Conservation (phyloP, 1,140 invertebrate genomes). For the Cydia amplana region DNA sequence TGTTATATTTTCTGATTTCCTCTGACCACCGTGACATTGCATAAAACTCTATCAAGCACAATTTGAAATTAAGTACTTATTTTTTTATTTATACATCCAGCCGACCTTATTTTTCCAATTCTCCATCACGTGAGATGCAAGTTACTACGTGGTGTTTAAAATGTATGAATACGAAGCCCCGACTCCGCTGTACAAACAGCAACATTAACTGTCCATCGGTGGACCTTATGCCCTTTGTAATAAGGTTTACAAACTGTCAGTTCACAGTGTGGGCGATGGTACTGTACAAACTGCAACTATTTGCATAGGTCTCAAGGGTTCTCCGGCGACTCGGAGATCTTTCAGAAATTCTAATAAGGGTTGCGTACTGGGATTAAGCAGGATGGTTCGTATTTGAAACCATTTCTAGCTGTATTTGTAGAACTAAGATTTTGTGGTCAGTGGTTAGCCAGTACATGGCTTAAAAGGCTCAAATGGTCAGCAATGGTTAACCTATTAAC, state of each 20-base stretch:
- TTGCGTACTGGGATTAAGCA: slow-evolving; percentile 21
- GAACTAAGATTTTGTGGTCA: background rate
- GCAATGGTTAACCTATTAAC: too few species aligned
- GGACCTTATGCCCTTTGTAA: too few species aligned
- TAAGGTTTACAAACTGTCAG: too few species aligned
- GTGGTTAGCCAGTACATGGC: background rate
- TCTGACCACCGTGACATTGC: background rate
- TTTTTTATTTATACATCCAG: background rate
- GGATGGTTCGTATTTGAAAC: background rate
- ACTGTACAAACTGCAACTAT: slow-evolving; percentile 22
- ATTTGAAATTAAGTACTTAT: background rate
- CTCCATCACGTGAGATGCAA: background rate
- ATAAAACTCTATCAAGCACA: background rate
- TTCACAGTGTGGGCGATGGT: too few species aligned
- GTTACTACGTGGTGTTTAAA: slow-evolving; percentile 22
- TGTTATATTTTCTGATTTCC: too few species aligned
- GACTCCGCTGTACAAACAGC: background rate
- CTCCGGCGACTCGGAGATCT: background rate
- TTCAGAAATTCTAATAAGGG: slow-evolving; percentile 28
- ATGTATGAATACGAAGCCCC: slow-evolving; percentile 24
- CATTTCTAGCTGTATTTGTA: background rate
- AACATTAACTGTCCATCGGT: too few species aligned
- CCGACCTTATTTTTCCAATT: background rate
- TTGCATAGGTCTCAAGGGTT: slow-evolving; percentile 29
- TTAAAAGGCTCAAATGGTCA: too few species aligned